These are phyloP conservation scores for Lindbergichthys nudifrons DNA, from an alignment of 2,797 vertebrate genomes.

Conservation along the genomic window DNA sequence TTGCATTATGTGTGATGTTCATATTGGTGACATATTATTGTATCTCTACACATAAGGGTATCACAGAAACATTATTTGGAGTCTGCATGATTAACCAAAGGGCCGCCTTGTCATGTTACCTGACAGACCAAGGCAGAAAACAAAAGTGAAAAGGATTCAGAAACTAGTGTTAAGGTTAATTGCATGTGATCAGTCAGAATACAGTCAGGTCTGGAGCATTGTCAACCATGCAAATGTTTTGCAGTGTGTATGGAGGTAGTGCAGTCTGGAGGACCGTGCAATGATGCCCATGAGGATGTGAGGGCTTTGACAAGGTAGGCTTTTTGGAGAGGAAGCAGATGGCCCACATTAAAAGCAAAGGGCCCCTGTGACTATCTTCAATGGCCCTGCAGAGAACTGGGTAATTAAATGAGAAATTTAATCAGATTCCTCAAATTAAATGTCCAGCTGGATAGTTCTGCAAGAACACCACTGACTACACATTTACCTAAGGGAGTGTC, in stretches of 20 bases:
- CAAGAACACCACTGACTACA: constrained; percentile 83
- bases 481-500: constrained; percentile 79
- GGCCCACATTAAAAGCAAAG: constrained; percentile 86
- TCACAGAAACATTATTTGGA: constrained; percentile 17
- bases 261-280: constrained; percentile 62
- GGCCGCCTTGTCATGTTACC: constrained; percentile 5
- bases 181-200: constrained; percentile 61
- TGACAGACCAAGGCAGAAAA: constrained; percentile 25
- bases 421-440: constrained; percentile 91
- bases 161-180: constrained; percentile 60
- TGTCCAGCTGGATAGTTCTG: constrained; percentile 88
- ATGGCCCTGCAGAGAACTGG: constrained; percentile 86
- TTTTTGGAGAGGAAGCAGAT: constrained; percentile 87
- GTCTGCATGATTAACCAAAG: constrained; percentile 28
- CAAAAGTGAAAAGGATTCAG: constrained; percentile 25
- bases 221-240: constrained; percentile 53
- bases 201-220: constrained; percentile 59
- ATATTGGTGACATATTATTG: constrained; percentile 1
- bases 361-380: constrained; percentile 87
- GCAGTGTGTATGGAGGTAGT: constrained; percentile 38
- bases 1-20: constrained; percentile 9
- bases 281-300: constrained; percentile 73
- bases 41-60: constrained; percentile 3
- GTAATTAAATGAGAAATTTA: constrained; percentile 91
- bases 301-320: constrained; percentile 79